Base-by-base conservation (phyloP, 2,113 vertebrate species). In the Lates calcarifer region DNA sequence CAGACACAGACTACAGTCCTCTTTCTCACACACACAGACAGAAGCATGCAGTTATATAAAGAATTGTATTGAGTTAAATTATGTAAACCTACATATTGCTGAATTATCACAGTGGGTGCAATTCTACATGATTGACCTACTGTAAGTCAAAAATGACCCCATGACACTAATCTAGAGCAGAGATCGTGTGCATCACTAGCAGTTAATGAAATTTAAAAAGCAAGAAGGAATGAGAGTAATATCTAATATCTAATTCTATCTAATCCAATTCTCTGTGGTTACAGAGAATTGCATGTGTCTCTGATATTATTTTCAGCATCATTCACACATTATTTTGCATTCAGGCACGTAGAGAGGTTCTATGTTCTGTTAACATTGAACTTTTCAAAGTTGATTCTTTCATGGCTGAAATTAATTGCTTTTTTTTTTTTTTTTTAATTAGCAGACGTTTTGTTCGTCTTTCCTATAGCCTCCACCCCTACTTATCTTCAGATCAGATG, bases 251-350 rank as follows among this genome's bases (percentile, higher is more conserved):
- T 22, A n/a, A 86, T 79, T 77, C 74, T 66, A 76, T 83, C 56
- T 82, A 76, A 73, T 87, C 35, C 29, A 87, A 74, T 88, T 86
- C 37, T 79, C 79, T 79, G 5, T 64, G 73, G 53, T 64, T 68
- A 74, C 45, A 72, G 63, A 85, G 67, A 88, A 75, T 70, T 37
- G 41, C 31, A 24, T 66, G 63, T 47, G 70, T 47, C 53, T 62
- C 24, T 70, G 39, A 49, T 55, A 55, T 65, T 92, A 87, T 88
- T 89, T 92, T 89, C 90, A 89, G 65, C 75, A 47, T 64, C 57
- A 67, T 83, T 90, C 80, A 85, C 65, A 72, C 61, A 60, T 56
- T 64, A 43, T 65, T 78, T 67, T 64, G 22, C 55, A 71, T 58
- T 80, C 22, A 53, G 47, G 13, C 79, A 77, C 37, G 56, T 24